Evolutionary conservation across 1,140 invertebrate species (phyloP), one percentile per base, ranked within the genome.

Genomic region (Brachionus rubens): DNA sequence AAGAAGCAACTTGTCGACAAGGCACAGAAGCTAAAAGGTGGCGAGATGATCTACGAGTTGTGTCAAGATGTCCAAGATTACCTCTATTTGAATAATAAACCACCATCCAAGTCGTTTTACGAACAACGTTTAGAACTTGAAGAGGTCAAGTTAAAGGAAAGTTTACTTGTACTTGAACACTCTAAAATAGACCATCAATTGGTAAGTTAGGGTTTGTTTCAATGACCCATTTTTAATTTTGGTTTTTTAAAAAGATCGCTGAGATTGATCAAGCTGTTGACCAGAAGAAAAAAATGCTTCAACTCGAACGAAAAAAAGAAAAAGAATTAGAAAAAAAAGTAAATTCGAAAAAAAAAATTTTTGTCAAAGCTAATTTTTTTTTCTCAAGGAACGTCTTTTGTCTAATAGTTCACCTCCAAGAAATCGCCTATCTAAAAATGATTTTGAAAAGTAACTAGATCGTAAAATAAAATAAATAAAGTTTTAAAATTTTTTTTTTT

Each of bases 21-120:
- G 77, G 88, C 89, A 0, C 79, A 83, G 48, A 81, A 85, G 54
- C 80, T 88, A 19, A 86, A 87, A 52, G 91, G 91, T 12, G 88
- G 91, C 85, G 91, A 90, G 28, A 90, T 92, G 88, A 89, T 93
- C 50, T 90, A 89, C 81, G 88, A 91, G 77, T 80, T 93, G 16
- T 87, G 88, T 14, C 88, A 90, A 79, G 84, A 88, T 79, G 88
- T 91, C 14, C 81, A 88, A 82, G 85, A 88, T 83, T 92, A 89
- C 82, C 84, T 93, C 2, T 87, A 89, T 78, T 80, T 87, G 19
- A 86, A 91, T 80, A 92, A 92, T 80, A 90, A 89, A 80, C 90
- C 91, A 19, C 87, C 87, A 1, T 87, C 87, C 77, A 87, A 88
- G 72, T 92, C 91, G 46, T 91, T 91, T 83, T 91, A 92, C 81